Conservation (phyloP, 2,113 vertebrate species). For the Taurulus bubalis region DNA sequence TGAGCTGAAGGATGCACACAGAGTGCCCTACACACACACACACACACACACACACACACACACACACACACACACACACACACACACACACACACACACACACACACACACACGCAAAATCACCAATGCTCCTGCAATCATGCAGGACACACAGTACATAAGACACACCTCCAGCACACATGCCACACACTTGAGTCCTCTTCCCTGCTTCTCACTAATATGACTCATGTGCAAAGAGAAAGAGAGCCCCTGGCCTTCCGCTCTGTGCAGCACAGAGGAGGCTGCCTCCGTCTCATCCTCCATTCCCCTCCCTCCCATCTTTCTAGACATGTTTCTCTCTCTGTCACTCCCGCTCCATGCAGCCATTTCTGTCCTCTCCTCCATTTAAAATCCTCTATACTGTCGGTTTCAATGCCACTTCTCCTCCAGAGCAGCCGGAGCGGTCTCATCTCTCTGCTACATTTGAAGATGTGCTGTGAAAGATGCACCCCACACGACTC, state of each 20-base stretch:
- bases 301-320: conserved; percentile 33
- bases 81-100: not conserved
- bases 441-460: conserved; percentile 42
- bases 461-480: conserved; percentile 61
- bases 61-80: conserved; percentile 5
- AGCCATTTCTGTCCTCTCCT: conserved; percentile 64
- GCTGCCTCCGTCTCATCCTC: conserved; percentile 37
- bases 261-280: conserved; percentile 52
- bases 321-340: conserved; percentile 59
- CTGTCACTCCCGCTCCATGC: conserved; percentile 52
- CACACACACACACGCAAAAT: conserved; percentile 10
- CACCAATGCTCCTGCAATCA: conserved; percentile 3
- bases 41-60: not conserved
- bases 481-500: conserved; percentile 41
- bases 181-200: conserved; percentile 26
- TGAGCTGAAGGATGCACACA: conserved; percentile 35
- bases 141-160: conserved; percentile 18
- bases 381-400: conserved; percentile 56
- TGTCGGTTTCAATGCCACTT: conserved; percentile 41
- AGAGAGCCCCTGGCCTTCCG: conserved; percentile 38
- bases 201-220: conserved; percentile 15
- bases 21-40: not conserved
- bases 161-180: conserved; percentile 38
- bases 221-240: conserved; percentile 37
- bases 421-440: conserved; percentile 21